Evolutionary conservation across 2,113 vertebrate species (phyloP).

Genomic region (Pangasianodon gigas): DNA sequence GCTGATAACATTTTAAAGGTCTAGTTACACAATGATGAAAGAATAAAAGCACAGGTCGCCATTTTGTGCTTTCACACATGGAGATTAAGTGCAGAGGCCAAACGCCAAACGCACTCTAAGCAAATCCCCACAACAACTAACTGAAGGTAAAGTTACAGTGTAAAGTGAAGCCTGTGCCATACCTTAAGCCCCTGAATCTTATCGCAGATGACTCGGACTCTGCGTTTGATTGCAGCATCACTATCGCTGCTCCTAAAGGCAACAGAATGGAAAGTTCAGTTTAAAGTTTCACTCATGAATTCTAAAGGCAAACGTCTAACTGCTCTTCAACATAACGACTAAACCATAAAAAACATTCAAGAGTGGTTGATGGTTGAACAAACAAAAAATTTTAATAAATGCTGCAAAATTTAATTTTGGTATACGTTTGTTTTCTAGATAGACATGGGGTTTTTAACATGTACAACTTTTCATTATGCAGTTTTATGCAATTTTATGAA

Average conservation of each 20-base stretch:
- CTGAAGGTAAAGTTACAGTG: slow-evolving; percentile 2
- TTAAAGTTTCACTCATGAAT: background rate
- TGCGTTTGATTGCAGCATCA: slow-evolving; percentile 74
- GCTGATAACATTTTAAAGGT: background rate
- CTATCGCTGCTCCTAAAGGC: slow-evolving; percentile 75
- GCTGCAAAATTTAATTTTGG: background rate
- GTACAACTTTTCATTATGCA: background rate
- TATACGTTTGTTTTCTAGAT: background rate
- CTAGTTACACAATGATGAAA: background rate
- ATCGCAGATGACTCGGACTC: slow-evolving; percentile 79
- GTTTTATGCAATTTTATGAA: background rate
- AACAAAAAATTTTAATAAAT: background rate
- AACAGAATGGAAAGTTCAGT: background rate
- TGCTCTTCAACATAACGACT: background rate
- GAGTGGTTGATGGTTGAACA: background rate
- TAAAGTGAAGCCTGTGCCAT: slow-evolving; percentile 28
- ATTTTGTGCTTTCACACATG: background rate
- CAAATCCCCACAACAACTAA: background rate
- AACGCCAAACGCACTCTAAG: background rate
- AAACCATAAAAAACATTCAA: background rate
- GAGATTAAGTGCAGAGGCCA: background rate
- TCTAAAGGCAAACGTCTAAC: background rate
- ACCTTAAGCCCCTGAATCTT: slow-evolving; percentile 81
- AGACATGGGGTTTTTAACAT: background rate
- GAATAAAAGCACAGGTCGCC: background rate